Evolutionary conservation across 92 coral and sea anemone genomes (phyloP).

Genomic region (Palythoa caribaeorum): DNA sequence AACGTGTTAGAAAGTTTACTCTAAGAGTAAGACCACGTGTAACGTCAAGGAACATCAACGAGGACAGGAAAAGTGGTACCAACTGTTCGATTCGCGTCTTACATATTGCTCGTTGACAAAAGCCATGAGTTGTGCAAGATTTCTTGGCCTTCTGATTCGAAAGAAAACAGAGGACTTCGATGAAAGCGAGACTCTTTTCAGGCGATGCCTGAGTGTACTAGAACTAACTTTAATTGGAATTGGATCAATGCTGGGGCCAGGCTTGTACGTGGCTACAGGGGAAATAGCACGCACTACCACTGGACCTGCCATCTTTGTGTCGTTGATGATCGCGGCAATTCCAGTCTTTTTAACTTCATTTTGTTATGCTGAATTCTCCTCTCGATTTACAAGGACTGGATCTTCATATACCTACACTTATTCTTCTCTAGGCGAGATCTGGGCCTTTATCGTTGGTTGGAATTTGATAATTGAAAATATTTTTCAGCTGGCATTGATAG

Average conservation of each 20-base stretch:
- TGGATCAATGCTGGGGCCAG: slow-evolving; percentile 91
- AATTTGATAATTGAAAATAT: slow-evolving; percentile 80
- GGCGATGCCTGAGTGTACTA: slow-evolving; percentile 77
- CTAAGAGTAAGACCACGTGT: background rate
- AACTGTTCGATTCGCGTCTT: background rate
- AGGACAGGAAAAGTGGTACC: background rate
- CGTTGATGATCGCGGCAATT: slow-evolving; percentile 80
- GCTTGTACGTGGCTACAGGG: slow-evolving; percentile 88
- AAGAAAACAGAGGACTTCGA: slow-evolving; percentile 63
- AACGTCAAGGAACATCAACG: background rate
- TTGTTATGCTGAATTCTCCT: slow-evolving; percentile 87
- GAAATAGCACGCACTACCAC: slow-evolving; percentile 89
- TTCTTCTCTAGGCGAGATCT: slow-evolving; percentile 81
- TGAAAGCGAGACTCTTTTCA: slow-evolving; percentile 76
- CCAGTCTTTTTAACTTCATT: slow-evolving; percentile 82
- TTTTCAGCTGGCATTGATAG: slow-evolving; percentile 77
- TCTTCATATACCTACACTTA: slow-evolving; percentile 87
- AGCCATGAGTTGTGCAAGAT: slow-evolving; percentile 75
- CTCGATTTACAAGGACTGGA: slow-evolving; percentile 82
- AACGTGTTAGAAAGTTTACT: background rate
- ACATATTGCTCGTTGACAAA: background rate
- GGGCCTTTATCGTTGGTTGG: slow-evolving; percentile 93
- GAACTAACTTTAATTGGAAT: slow-evolving; percentile 82
- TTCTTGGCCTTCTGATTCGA: slow-evolving; percentile 73
- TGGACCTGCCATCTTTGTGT: slow-evolving; percentile 88